Evolutionary conservation across 2,888 invertebrate species (phyloP).

Genomic region (Dynastes tityus): DNA sequence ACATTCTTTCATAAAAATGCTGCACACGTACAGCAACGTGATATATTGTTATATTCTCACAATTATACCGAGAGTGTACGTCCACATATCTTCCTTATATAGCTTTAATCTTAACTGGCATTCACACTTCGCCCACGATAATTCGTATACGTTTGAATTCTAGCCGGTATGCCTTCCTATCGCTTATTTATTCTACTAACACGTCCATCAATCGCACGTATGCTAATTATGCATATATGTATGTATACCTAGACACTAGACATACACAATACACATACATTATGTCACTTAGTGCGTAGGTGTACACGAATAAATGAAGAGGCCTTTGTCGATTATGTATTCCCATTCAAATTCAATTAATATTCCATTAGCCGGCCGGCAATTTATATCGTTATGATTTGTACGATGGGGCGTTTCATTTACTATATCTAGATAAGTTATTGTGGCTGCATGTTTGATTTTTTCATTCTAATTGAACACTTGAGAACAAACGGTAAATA

Average conservation of each 20-base stretch:
- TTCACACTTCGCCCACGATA: neutral
- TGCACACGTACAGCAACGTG: neutral
- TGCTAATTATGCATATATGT: neutral
- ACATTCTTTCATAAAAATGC: neutral
- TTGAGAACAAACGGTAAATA: slow-evolving; percentile 5
- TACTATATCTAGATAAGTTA: neutral
- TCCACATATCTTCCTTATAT: neutral
- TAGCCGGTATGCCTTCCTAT: neutral
- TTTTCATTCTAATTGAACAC: neutral
- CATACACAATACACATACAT: neutral
- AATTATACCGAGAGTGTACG: neutral
- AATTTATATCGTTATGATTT: slow-evolving; percentile 26
- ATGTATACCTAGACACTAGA: neutral
- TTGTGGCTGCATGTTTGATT: neutral
- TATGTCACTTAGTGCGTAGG: neutral
- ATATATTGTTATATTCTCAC: neutral
- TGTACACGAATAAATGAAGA: neutral
- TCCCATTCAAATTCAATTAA: slow-evolving; percentile 32
- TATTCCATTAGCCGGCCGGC: slow-evolving; percentile 19
- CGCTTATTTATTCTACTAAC: slow-evolving; percentile 1
- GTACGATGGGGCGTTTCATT: slow-evolving; percentile 3
- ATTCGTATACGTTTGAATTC: neutral
- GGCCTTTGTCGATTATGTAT: slow-evolving; percentile 6
- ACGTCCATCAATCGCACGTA: slow-evolving; percentile 6
- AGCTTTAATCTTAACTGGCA: slow-evolving; percentile 1